Percentiles rank a stretch among this genome's conserved stretches.
These are phyloP conservation scores for Drosophila truncata DNA, from an alignment of 1,140 invertebrate genomes.

Conservation along the genomic window DNA sequence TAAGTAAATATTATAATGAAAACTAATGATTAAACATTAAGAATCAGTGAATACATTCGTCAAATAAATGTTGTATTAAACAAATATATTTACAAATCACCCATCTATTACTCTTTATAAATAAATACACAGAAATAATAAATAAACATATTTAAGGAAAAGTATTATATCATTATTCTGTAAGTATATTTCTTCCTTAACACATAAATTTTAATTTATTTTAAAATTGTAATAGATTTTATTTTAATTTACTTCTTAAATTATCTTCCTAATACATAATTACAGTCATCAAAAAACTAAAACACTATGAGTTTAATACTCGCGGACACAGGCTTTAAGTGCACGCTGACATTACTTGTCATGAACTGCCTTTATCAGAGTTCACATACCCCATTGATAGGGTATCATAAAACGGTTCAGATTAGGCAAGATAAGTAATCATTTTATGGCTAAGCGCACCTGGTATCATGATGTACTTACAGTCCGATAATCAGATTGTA, in stretches of 20 bases:
- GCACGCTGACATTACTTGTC: not conserved
- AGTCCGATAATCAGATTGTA: not conserved
- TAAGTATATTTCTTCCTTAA: not conserved
- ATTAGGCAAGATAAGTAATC: constrained; percentile 25
- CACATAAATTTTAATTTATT: too few species aligned
- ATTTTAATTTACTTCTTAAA: not conserved
- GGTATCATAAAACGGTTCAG: constrained; percentile 27
- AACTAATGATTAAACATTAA: not conserved
- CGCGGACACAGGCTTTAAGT: not conserved
- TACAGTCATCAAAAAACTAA: not conserved
- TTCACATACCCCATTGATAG: constrained; percentile 13
- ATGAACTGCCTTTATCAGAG: constrained; percentile 10
- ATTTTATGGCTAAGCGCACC: not conserved
- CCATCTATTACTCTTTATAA: not conserved
- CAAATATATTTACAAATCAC: not conserved
- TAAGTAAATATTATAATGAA: not conserved
- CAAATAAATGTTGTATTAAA: not conserved
- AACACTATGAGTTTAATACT: not conserved
- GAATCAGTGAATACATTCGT: too few species aligned
- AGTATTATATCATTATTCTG: not conserved
- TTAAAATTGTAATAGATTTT: not conserved
- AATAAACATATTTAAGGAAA: not conserved
- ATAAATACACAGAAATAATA: not conserved
- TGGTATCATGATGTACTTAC: constrained; percentile 29
- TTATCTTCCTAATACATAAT: too few species aligned